Evolutionary conservation across 1,140 invertebrate genomes (phyloP).

Genomic region (Drosophila guanche): DNA sequence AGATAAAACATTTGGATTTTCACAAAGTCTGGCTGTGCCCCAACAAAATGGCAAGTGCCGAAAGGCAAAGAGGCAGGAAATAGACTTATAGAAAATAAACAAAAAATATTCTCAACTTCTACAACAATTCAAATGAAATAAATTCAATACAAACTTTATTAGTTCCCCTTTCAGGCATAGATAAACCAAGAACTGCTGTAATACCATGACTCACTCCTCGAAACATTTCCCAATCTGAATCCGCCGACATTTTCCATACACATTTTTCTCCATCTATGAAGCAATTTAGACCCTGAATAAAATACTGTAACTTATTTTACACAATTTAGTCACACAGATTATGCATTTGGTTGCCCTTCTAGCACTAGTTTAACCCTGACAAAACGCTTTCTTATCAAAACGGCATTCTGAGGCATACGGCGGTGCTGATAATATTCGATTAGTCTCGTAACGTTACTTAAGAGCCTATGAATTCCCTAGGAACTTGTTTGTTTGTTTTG

Average conservation of each 20-base stretch:
- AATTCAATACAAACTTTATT: background rate
- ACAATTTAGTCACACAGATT: constrained; percentile 4
- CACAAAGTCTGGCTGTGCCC: constrained; percentile 11
- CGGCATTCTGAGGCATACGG: no score
- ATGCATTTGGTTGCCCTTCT: background rate
- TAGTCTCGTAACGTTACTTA: constrained; percentile 8
- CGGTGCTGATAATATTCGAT: constrained; percentile 19
- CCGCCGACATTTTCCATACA: no score
- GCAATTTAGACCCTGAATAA: background rate
- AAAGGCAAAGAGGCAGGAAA: constrained; percentile 14
- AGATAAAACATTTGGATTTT: constrained; percentile 23
- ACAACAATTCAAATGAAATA: background rate
- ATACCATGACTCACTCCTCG: no score
- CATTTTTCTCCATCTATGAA: no score
- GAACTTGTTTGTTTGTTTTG: constrained; percentile 23
- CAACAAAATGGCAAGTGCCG: constrained; percentile 45
- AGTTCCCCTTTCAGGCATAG: no score
- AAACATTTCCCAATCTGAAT: no score
- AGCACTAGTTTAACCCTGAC: constrained; percentile 20
- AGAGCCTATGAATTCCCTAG: constrained; percentile 24
- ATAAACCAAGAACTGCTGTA: no score
- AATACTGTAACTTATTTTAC: background rate
- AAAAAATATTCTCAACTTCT: constrained; percentile 1
- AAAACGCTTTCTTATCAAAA: constrained; percentile 53
- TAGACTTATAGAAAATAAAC: constrained; percentile 10